Percentiles rank a stretch among this genome's conserved stretches.
Evolutionary conservation across 1,140 invertebrate species (phyloP).

Genomic region (Zaprionus davidi): DNA sequence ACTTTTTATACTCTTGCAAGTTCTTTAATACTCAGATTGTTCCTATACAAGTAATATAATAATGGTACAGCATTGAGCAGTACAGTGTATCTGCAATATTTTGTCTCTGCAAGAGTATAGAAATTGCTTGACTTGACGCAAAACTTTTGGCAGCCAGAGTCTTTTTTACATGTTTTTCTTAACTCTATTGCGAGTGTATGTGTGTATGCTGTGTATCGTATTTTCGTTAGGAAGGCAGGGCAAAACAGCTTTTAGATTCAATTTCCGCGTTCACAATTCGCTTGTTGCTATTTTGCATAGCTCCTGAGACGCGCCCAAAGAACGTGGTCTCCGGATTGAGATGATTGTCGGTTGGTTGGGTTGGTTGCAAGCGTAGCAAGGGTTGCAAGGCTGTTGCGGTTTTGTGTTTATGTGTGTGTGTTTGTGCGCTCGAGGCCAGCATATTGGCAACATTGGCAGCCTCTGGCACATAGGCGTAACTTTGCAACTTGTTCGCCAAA

Average conservation of each 20-base stretch:
- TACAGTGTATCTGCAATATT: too few relatives aligned
- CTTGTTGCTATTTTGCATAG: slow-evolving; percentile 78
- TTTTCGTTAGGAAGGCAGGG: slow-evolving; percentile 59
- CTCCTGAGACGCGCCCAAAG: slow-evolving; percentile 17
- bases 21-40: too few relatives aligned
- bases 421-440: slow-evolving; percentile 7
- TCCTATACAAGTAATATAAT: too few relatives aligned
- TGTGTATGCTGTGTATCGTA: slow-evolving; percentile 27
- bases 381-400: slow-evolving; percentile 7
- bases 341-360: slow-evolving; percentile 13
- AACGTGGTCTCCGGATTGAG: slow-evolving; percentile 16
- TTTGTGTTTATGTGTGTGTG: not conserved
- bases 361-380: not conserved
- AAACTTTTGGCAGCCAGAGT: slow-evolving; percentile 19
- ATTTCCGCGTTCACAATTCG: slow-evolving; percentile 74
- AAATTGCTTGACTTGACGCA: not conserved
- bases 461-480: slow-evolving; percentile 65
- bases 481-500: slow-evolving; percentile 66
- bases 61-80: too few relatives aligned
- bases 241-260: slow-evolving; percentile 71
- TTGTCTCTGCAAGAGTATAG: not conserved
- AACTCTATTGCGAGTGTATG: slow-evolving; percentile 52
- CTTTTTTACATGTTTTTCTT: slow-evolving; percentile 61
- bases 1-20: too few relatives aligned
- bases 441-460: slow-evolving; percentile 72